Conservation (phyloP, 2,888 invertebrate species). For the Leptinotarsa rubiginosa region DNA sequence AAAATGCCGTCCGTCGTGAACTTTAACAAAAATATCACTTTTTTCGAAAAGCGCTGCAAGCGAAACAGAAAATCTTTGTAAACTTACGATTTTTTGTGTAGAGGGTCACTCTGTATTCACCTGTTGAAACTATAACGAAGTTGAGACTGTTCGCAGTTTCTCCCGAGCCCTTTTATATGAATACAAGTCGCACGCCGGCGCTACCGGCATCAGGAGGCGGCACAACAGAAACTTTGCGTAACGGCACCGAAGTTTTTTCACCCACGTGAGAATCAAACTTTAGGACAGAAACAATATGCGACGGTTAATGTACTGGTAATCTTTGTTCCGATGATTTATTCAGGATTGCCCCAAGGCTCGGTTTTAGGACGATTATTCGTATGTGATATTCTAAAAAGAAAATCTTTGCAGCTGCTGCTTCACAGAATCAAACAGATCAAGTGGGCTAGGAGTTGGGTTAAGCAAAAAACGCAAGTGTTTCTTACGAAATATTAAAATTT, state of each 20-base stretch:
- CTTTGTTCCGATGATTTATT: too few species aligned
- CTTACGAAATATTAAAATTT: too few species aligned
- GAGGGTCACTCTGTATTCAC: constrained; percentile 44
- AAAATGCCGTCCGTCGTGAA: too few species aligned
- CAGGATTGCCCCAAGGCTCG: too few species aligned
- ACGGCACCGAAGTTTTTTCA: constrained; percentile 13
- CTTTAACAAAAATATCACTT: neutral
- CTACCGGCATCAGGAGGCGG: constrained; percentile 37
- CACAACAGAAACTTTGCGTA: constrained; percentile 24
- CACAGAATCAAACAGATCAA: too few species aligned
- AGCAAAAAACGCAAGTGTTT: too few species aligned
- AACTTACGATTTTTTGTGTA: constrained; percentile 28
- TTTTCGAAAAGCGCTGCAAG: neutral
- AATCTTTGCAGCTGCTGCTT: too few species aligned
- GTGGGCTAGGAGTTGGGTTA: too few species aligned
- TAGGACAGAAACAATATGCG: neutral
- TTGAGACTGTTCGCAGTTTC: constrained; percentile 52
- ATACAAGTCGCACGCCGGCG: constrained; percentile 54
- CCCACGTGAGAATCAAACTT: neutral
- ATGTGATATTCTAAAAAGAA: too few species aligned
- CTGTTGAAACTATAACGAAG: constrained; percentile 51
- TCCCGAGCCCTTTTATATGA: constrained; percentile 53
- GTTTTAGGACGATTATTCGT: too few species aligned
- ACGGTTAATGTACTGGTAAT: neutral
- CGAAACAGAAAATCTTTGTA: neutral